phyloP scores from a whole-genome alignment of 2,888 invertebrate genomes.

The Melanotus villosus region DNA sequence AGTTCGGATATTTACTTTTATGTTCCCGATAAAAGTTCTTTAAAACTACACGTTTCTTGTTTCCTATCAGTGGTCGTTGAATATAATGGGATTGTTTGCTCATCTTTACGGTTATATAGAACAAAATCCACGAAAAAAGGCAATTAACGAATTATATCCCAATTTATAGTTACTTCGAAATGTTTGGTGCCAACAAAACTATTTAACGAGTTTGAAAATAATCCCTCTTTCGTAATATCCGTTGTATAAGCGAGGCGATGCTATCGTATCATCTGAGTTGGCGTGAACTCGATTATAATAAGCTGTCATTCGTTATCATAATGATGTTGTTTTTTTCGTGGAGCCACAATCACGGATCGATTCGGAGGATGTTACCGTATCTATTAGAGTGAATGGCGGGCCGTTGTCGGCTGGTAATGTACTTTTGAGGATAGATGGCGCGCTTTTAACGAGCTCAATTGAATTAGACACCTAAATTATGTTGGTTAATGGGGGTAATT shows the following conservation, averaged over 20 bases:
- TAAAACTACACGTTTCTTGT: no score
- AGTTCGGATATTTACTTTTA: no score
- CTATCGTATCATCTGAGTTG: not conserved
- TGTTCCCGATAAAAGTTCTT: no score
- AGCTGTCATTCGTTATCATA: constrained; percentile 33
- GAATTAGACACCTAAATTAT: constrained; percentile 65
- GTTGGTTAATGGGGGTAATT: constrained; percentile 63
- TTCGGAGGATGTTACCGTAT: constrained; percentile 44
- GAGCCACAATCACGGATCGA: constrained; percentile 43
- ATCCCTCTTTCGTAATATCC: not conserved
- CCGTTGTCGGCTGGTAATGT: constrained; percentile 57
- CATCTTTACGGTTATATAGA: no score
- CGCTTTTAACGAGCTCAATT: constrained; percentile 63
- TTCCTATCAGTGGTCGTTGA: no score
- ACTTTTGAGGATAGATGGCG: constrained; percentile 62
- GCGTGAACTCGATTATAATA: constrained; percentile 33
- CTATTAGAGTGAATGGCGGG: constrained; percentile 46
- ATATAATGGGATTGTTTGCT: no score
- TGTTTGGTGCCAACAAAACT: not conserved
- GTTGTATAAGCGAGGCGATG: not conserved
- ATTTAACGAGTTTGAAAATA: not conserved
- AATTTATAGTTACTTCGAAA: not conserved
- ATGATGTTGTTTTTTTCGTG: constrained; percentile 39
- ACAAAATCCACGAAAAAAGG: no score
- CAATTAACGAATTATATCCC: no score